A percentile compares a stretch with the other conserved stretches of the same genome.
Evolutionary conservation across 2,113 vertebrate species (phyloP).

Genomic region (Catagonus wagneri): DNA sequence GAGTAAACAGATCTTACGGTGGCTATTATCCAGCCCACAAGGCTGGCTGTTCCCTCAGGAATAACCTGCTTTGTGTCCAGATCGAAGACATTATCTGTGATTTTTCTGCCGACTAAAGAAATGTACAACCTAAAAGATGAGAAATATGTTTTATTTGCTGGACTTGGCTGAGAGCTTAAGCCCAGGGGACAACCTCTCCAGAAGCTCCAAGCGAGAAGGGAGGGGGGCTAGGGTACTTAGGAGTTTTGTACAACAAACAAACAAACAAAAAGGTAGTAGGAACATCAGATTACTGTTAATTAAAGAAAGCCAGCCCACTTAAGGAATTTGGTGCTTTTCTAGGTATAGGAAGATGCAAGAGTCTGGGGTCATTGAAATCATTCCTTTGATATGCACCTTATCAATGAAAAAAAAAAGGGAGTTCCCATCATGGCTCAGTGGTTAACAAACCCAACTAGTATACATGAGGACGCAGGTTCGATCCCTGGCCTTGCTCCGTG

Average conservation of each 20-base stretch:
- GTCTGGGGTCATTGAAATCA: background rate
- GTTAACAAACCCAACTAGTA: too few relatives aligned
- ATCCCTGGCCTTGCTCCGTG: too few relatives aligned
- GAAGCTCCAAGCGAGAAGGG: background rate
- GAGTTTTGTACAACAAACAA: background rate
- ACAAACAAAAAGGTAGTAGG: background rate
- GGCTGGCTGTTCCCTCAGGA: background rate
- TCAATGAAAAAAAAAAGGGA: background rate
- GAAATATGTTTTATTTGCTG: background rate
- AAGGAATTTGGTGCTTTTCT: too few relatives aligned
- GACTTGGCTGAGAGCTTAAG: background rate
- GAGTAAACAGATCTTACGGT: background rate
- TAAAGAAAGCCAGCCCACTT: background rate
- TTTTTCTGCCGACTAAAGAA: background rate
- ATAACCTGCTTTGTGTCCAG: background rate
- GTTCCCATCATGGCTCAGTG: too few relatives aligned
- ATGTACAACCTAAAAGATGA: background rate
- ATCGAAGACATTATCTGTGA: background rate
- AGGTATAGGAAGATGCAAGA: background rate
- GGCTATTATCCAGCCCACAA: background rate
- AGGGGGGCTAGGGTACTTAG: background rate
- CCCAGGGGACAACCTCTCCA: background rate
- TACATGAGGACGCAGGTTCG: too few relatives aligned
- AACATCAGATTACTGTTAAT: background rate
- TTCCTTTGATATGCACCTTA: background rate